These are phyloP conservation scores for Cinclus cinclus DNA, from an alignment of 2,113 vertebrate species.

Conservation along the genomic window DNA sequence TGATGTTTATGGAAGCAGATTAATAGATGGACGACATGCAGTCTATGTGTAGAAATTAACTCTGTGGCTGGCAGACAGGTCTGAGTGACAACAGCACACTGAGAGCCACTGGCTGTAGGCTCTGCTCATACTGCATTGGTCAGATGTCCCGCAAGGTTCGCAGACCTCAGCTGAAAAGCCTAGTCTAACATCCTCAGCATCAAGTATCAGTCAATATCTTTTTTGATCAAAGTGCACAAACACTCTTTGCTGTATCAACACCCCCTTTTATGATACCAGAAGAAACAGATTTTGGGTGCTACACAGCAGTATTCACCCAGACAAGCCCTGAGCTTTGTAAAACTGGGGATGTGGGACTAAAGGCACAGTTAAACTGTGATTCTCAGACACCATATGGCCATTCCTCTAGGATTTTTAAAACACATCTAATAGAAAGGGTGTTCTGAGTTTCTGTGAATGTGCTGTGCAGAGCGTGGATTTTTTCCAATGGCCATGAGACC, in stretches of 20 bases:
- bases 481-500: background rate
- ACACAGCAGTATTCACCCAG: background rate
- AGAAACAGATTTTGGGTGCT: background rate
- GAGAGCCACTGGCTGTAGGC: background rate
- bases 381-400: background rate
- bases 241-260: background rate
- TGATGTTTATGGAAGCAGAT: background rate
- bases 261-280: background rate
- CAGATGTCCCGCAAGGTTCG: background rate
- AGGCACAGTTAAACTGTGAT: background rate
- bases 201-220: background rate
- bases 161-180: background rate
- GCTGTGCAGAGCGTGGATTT: background rate
- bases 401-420: background rate
- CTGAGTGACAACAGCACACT: background rate
- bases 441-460: background rate
- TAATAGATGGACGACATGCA: background rate
- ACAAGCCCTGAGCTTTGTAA: background rate
- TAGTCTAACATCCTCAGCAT: background rate
- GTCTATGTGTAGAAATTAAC: background rate
- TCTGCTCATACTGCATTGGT: background rate
- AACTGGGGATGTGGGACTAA: background rate
- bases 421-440: background rate
- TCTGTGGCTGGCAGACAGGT: background rate
- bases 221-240: background rate